These are phyloP conservation scores for Oscheius sp. DNA, from an alignment of 2,888 invertebrate species.

Conservation along the genomic window DNA sequence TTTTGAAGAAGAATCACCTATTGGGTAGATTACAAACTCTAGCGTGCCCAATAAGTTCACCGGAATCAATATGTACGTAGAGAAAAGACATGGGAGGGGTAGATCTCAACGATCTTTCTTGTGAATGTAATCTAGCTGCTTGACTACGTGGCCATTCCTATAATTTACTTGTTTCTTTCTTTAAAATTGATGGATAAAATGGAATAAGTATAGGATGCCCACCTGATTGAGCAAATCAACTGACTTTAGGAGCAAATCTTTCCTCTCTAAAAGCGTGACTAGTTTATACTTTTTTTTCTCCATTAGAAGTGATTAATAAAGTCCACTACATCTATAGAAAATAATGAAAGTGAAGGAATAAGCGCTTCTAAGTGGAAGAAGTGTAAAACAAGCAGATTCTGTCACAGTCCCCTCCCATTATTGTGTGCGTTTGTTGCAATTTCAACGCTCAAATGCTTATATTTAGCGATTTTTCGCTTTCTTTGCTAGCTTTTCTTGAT, in stretches of 20 bases:
- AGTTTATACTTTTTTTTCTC: slow-evolving; percentile 23
- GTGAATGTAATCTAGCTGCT: slow-evolving; percentile 49
- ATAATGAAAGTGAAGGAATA: background rate
- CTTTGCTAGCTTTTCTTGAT: background rate
- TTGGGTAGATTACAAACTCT: slow-evolving; percentile 53
- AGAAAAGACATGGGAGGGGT: slow-evolving; percentile 60
- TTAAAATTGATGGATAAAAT: background rate
- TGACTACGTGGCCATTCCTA: slow-evolving; percentile 59
- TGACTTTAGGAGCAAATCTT: slow-evolving; percentile 46
- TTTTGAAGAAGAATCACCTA: slow-evolving; percentile 31
- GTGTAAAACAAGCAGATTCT: slow-evolving; percentile 13
- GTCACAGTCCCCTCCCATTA: background rate
- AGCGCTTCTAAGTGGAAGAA: background rate
- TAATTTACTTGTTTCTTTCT: background rate
- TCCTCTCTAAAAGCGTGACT: slow-evolving; percentile 39
- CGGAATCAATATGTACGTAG: slow-evolving; percentile 35
- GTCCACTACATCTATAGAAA: background rate
- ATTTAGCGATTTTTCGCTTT: background rate
- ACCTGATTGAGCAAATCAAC: slow-evolving; percentile 56
- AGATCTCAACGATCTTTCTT: slow-evolving; percentile 44
- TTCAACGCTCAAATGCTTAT: background rate
- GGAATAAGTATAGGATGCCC: background rate
- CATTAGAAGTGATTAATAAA: background rate
- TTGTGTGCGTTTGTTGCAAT: background rate
- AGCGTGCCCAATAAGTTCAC: slow-evolving; percentile 53